Percentiles rank a stretch among this genome's conserved stretches.
Evolutionary conservation across 2,888 invertebrate genomes (phyloP).

Genomic region (Adela reaumurella): DNA sequence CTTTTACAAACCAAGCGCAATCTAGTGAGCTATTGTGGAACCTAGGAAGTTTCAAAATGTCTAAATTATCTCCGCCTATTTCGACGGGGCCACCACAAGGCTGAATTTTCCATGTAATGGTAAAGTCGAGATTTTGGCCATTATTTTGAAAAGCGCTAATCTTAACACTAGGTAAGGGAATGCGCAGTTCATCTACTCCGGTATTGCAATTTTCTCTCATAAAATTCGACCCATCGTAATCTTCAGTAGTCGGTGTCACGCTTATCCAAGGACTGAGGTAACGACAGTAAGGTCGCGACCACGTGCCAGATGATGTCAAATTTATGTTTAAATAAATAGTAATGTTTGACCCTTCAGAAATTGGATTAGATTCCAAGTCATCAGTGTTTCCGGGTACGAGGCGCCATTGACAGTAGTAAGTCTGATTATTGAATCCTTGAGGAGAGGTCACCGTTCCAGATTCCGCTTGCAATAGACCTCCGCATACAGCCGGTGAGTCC

Average conservation of each 20-base stretch:
- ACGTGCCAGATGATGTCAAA: no score
- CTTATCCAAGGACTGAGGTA: no score
- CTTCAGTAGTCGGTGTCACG: no score
- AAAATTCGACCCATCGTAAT: background rate
- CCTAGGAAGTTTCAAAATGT: conserved; percentile 33
- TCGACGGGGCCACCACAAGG: conserved; percentile 65
- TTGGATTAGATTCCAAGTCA: no score
- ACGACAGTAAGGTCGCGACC: no score
- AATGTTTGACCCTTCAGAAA: no score
- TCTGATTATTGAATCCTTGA: background rate
- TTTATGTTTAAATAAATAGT: no score
- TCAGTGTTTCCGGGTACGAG: no score
- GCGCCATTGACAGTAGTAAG: background rate
- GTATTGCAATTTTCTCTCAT: background rate
- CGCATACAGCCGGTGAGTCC: conserved; percentile 46
- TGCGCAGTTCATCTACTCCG: conserved; percentile 6
- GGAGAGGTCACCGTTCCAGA: conserved; percentile 26
- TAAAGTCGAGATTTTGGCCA: conserved; percentile 31
- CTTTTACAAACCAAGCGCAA: conserved; percentile 69
- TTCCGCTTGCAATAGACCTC: conserved; percentile 24
- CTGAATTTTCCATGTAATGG: conserved; percentile 57
- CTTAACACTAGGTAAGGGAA: conserved; percentile 24
- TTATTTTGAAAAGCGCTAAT: conserved; percentile 23
- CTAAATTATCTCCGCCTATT: conserved; percentile 20
- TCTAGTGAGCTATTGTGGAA: conserved; percentile 46